Evolutionary conservation across 1,140 invertebrate species (phyloP), one percentile per base, ranked within the genome.

Genomic region (Drosophila serrata): DNA sequence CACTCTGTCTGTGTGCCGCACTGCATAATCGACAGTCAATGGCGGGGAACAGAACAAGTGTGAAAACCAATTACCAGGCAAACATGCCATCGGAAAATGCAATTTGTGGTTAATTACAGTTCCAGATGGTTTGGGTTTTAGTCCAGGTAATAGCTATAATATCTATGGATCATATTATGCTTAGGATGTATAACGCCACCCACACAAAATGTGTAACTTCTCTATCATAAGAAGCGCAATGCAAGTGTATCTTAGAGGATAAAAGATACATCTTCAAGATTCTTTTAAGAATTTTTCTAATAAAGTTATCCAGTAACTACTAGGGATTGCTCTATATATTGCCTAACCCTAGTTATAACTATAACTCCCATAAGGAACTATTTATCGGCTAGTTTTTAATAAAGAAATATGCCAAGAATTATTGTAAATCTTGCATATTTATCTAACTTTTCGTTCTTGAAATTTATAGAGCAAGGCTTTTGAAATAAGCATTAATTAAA

Each of bases 31-130:
- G 46, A 2, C 1, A 15, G 13, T 53, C 31, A 53, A 35, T 55
- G 49, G 11, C 31, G 9, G 4, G 13, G 13, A 53, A 35, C 4
- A 8, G 33, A 59, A 40, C 53, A 59, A 42, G 35, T 64, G 37
- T 29, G 37, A 33, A 42, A 64, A 29, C 19, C 56, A 29, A 42
- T 64, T 61, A 29, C 61, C n/a, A 42, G 22, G 40, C 55, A 33
- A 63, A 22, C 27, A 6, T 7, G 33, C 15, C 17, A 39, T n/a
- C 35, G 19, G 33, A 35, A 0, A 40, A 53, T 3, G 31, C 13
- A 35, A 9, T 37, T 37, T 22, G 49, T 2, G 13, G 29, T 3
- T 1, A 0, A 19, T 33, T 33, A 19, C 12, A 19, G 29, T 3
- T 3, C 13, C 53, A 60, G 37, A 60, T 63, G 19, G 31, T 24